Conservation (phyloP, 1,140 invertebrate genomes). For the Antheraea pernyi region DNA sequence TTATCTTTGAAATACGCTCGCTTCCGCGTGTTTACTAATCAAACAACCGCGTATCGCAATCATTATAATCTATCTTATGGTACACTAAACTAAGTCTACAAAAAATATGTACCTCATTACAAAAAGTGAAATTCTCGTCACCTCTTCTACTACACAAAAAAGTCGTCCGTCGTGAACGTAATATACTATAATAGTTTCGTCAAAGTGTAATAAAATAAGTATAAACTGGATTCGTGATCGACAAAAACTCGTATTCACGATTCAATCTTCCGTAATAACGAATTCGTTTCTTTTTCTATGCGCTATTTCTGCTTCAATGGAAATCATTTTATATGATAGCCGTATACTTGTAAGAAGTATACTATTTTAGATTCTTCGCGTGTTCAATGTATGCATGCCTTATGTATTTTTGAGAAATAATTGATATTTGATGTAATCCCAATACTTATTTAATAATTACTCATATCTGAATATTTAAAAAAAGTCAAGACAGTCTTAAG, state of each 20-base stretch:
- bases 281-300: neutral
- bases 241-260: constrained; percentile 5
- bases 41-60: neutral
- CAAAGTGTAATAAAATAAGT: constrained; percentile 7
- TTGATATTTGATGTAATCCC: too few species aligned
- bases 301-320: neutral
- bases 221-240: constrained; percentile 4
- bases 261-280: constrained; percentile 2
- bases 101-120: neutral
- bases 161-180: neutral
- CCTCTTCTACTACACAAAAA: neutral
- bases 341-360: neutral
- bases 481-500: too few species aligned
- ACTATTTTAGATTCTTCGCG: neutral
- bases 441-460: too few species aligned
- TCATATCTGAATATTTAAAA: too few species aligned
- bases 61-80: neutral
- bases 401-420: too few species aligned
- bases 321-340: neutral
- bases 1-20: neutral
- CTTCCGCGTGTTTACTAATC: neutral
- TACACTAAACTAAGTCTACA: neutral
- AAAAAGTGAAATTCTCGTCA: constrained; percentile 1
- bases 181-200: constrained; percentile 10
- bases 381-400: too few species aligned